A percentile compares a stretch with the other conserved stretches of the same genome.
These are phyloP conservation scores for Caranx melampygus DNA, from an alignment of 2,113 vertebrate species.

Conservation along the genomic window DNA sequence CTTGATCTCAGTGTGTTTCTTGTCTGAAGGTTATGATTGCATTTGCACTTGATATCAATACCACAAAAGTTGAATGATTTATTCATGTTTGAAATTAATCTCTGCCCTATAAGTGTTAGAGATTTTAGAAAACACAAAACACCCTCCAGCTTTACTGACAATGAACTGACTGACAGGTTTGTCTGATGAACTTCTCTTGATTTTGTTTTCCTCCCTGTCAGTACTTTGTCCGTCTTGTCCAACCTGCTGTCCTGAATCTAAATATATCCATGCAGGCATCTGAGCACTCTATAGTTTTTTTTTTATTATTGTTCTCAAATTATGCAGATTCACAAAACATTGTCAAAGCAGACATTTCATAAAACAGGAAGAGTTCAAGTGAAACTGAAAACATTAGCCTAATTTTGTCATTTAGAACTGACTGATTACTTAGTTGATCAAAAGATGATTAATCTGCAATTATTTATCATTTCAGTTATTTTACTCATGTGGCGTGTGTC, in stretches of 20 bases:
- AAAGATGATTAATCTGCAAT: too few species aligned
- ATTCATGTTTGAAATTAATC: not conserved
- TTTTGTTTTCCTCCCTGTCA: slow-evolving; percentile 26
- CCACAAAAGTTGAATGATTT: not conserved
- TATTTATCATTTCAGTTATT: not conserved
- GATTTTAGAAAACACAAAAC: not conserved
- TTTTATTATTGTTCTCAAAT: not conserved
- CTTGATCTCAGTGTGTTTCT: not conserved
- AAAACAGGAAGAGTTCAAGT: not conserved
- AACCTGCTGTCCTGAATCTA: slow-evolving; percentile 24
- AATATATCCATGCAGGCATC: not conserved
- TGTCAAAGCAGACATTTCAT: not conserved
- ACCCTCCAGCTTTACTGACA: not conserved
- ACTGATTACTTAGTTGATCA: not conserved
- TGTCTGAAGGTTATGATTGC: not conserved
- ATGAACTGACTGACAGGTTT: slow-evolving; percentile 4
- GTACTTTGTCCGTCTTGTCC: slow-evolving; percentile 23
- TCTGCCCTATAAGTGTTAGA: not conserved
- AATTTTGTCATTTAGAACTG: too few species aligned
- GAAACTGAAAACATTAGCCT: not conserved
- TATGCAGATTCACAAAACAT: not conserved
- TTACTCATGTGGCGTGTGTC: not conserved
- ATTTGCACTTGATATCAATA: not conserved
- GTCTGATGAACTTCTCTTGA: not conserved
- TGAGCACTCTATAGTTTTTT: not conserved